phyloP scores from a whole-genome alignment of 2,888 invertebrate species.

The Andrena minutula region DNA sequence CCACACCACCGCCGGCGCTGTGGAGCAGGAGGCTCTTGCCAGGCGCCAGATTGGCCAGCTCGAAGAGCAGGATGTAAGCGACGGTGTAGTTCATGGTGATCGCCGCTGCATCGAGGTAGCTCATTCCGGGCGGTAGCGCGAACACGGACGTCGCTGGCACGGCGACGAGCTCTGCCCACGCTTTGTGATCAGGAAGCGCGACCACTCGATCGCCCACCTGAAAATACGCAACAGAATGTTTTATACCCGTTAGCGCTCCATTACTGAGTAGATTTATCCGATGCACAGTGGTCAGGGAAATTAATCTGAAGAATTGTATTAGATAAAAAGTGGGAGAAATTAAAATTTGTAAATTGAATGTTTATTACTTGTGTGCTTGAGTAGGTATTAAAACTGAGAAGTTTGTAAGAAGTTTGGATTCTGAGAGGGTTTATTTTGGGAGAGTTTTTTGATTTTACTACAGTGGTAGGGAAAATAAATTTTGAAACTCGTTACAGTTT shows the following conservation, averaged over 20 bases:
- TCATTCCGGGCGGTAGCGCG: conserved; percentile 91
- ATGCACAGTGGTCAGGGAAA: no score
- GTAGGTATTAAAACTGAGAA: no score
- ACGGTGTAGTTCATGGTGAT: conserved; percentile 95
- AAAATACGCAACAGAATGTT: conserved; percentile 48
- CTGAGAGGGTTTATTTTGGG: no score
- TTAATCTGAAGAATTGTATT: no score
- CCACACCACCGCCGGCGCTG: conserved; percentile 95
- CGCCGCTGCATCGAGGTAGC: conserved; percentile 92
- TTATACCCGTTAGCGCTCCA: conserved; percentile 1
- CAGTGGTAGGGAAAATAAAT: no score
- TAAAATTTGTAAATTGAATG: no score
- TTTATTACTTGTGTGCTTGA: no score
- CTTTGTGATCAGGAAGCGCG: conserved; percentile 93
- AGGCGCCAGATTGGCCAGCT: conserved; percentile 91
- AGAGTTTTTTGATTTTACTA: no score
- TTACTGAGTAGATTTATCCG: not conserved
- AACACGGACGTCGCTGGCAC: conserved; percentile 93
- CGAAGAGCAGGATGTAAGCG: conserved; percentile 94
- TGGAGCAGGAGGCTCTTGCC: conserved; percentile 94
- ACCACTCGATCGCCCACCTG: conserved; percentile 94
- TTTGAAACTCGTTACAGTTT: no score
- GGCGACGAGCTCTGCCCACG: conserved; percentile 94
- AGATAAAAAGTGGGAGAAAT: no score
- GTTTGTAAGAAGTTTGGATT: no score